Percentiles rank a stretch among this genome's conserved stretches.
Conservation (phyloP, 2,113 vertebrate genomes). For the Myotis brandtii region DNA sequence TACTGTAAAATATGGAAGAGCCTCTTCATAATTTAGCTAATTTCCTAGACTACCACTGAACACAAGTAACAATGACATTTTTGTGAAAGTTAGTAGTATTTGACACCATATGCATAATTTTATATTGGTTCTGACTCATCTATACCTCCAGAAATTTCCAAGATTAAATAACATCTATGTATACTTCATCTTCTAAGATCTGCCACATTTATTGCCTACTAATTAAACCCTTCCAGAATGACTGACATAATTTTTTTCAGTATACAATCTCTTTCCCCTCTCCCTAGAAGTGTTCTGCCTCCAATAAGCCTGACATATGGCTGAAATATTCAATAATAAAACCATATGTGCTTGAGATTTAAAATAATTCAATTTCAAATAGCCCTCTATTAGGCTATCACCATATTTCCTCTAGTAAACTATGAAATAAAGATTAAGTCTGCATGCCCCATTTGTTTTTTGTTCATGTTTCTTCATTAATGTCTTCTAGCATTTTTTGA, state of each 20-base stretch:
- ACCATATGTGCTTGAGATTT: neutral
- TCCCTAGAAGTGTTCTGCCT: neutral
- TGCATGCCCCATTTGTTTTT: neutral
- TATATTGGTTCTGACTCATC: neutral
- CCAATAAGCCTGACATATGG: neutral
- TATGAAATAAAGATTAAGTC: neutral
- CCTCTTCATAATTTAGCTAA: neutral
- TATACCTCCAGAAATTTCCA: neutral
- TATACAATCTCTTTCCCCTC: neutral
- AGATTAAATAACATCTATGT: neutral
- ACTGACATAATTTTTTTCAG: neutral
- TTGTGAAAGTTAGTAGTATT: neutral
- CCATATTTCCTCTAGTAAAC: neutral
- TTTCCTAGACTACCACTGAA: neutral
- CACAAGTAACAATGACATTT: neutral
- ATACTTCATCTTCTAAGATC: neutral
- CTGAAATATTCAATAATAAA: constrained; percentile 1
- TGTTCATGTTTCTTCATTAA: neutral
- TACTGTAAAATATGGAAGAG: neutral
- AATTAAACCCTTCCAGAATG: neutral
- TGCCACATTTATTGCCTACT: neutral
- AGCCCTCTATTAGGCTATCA: neutral
- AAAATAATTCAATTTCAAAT: neutral
- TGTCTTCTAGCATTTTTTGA: neutral
- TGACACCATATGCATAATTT: neutral